Evolutionary conservation across 2,888 invertebrate genomes (phyloP), one percentile per base, ranked within the genome.

Genomic region (Tortrix viridana): DNA sequence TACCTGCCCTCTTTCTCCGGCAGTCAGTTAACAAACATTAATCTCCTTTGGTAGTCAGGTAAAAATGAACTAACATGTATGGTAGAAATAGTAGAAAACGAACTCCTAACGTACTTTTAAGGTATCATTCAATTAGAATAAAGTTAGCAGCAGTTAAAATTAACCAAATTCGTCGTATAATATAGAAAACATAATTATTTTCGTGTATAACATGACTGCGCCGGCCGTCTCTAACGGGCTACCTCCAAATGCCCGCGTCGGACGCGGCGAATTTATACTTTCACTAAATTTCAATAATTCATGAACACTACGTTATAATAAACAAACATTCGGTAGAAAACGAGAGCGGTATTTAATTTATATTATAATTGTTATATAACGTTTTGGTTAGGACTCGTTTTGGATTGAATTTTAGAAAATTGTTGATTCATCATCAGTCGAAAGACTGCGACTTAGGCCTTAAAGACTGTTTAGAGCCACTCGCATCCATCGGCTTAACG

Each of bases 231-330:
- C 46, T 47, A 53, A 54, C 46, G 16, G n/a, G 22, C 38, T 23
- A 6, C 7, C 14, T 43, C 20, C 47, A 58, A 63, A 9, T 32
- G 60, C 19, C 52, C 50, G 18, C 52, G 41, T 38, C 53, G 26
- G 55, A 43, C 41, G 26, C 43, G 43, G 46, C 41, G 26, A 41
- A 20, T 44, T 57, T 58, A 48, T 57, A 66, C 66, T 66, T 66
- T 66, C 66, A 65, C 66, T 66, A 53, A 16, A 65, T 66, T 60
- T 66, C 56, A 66, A 66, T 66, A 60, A 66, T 65, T 66, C 66
- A 66, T 66, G 64, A 63, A 63, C 52, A 60, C 66, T 60, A 65
- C 60, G 60, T 59, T 53, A 61, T 61, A 61, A 62, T 62, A 65
- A 65, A 61, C 52, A 61, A 57, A 60, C 44, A 47, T 55, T 58